Percentiles rank a stretch among this genome's conserved stretches.
Evolutionary conservation across 2,888 invertebrate genomes (phyloP).

Genomic region (Patella ulyssiponensis): DNA sequence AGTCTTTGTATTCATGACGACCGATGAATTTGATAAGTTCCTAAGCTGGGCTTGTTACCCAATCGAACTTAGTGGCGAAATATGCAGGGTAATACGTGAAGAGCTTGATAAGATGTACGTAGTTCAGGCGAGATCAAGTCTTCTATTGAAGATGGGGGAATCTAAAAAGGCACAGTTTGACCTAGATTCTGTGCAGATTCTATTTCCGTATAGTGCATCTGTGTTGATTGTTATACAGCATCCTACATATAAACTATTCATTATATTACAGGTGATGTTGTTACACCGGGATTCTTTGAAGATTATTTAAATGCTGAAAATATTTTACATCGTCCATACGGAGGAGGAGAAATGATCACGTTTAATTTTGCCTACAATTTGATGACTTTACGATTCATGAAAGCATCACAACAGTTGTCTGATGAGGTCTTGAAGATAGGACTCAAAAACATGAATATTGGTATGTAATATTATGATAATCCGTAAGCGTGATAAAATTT

Average conservation of each 20-base stretch:
- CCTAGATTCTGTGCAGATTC: neutral
- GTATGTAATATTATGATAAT: slow-evolving; percentile 39
- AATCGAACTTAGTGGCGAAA: no score
- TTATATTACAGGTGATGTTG: slow-evolving; percentile 73
- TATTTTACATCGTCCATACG: slow-evolving; percentile 73
- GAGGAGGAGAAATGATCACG: slow-evolving; percentile 90
- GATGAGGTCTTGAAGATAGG: slow-evolving; percentile 84
- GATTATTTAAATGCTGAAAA: slow-evolving; percentile 71
- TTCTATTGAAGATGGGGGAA: no score
- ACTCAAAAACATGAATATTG: slow-evolving; percentile 87
- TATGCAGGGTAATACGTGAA: no score
- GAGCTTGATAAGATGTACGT: no score
- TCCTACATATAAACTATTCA: neutral
- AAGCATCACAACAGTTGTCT: slow-evolving; percentile 86
- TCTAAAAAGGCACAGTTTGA: neutral
- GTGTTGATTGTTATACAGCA: neutral
- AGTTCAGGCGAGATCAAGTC: no score
- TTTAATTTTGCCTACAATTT: slow-evolving; percentile 97
- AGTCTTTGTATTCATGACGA: no score
- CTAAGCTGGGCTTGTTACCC: no score
- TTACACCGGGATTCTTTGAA: slow-evolving; percentile 74
- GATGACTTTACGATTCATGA: slow-evolving; percentile 91
- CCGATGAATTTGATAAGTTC: no score
- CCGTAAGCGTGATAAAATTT: no score
- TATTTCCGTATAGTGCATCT: neutral